Conservation (phyloP, 1,140 invertebrate species). For the Asobara japonica region DNA sequence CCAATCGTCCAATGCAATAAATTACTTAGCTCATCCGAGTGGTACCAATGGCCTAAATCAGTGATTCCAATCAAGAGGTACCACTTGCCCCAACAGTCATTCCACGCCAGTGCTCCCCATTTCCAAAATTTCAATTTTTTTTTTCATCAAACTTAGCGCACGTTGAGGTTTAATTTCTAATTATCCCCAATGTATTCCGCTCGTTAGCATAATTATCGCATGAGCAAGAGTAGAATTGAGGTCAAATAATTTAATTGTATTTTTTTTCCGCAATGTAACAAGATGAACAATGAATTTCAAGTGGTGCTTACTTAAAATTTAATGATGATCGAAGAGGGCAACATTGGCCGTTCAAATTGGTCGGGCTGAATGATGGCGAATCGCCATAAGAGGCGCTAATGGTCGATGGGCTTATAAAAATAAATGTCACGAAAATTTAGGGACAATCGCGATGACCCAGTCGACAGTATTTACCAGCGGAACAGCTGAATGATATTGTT, state of each 20-base stretch:
- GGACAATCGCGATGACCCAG: not conserved
- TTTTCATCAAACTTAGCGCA: too few relatives aligned
- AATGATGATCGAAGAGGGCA: not conserved
- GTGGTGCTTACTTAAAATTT: not conserved
- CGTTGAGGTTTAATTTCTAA: too few relatives aligned
- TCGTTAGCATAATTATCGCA: not conserved
- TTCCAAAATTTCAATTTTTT: too few relatives aligned
- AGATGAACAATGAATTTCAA: slow-evolving; percentile 4
- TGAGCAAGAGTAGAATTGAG: not conserved
- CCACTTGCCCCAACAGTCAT: too few relatives aligned
- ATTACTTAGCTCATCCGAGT: too few relatives aligned
- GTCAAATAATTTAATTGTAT: not conserved
- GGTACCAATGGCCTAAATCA: too few relatives aligned
- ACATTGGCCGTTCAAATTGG: not conserved
- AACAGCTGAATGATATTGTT: not conserved
- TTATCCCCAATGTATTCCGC: too few relatives aligned
- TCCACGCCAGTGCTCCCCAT: too few relatives aligned
- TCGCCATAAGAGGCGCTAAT: not conserved
- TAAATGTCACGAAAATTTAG: slow-evolving; percentile 11
- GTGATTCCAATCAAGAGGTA: too few relatives aligned
- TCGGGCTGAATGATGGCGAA: not conserved
- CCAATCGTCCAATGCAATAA: too few relatives aligned
- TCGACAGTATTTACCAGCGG: not conserved
- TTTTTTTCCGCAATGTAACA: not conserved
- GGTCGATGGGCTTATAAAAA: not conserved